Base-by-base conservation (phyloP, 2,113 vertebrate genomes). In the Spermophilus dauricus region DNA sequence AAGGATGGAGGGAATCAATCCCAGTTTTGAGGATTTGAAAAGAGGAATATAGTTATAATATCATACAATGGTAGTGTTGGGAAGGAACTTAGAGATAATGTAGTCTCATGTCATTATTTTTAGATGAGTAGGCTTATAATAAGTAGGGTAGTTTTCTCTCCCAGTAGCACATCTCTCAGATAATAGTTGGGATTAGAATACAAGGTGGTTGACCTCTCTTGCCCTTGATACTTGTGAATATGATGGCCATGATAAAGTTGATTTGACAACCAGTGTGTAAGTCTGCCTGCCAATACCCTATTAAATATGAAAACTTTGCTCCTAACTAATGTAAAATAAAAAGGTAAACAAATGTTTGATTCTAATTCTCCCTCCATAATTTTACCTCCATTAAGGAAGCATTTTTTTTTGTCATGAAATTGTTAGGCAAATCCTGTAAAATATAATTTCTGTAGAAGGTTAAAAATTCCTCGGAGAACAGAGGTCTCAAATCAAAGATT, bases 381-480 rank as follows among this genome's bases (percentile, higher is more conserved):
- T 8, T 87, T 81, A 69, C 0, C 24, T 92, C 3, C 32, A 28
- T 73, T 39, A 83, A 20, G 51, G 51, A 17, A 84, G 24, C 12
- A 30, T 89, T 84, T n/a, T 51, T 56, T 82, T 82, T 53, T 53
- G 11, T 51, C 18, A 3, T 53, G 45, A n/a, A 22, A 34, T 72
- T 48, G 70, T 2, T 5, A 2, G 86, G 18, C 22, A 93, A 5
- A 65, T 0, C 0, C 73, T 63, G 78, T 39, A 69, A 61, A 90
- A 95, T 24, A 42, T 58, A 63, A 70, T 70, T 83, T 87, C 42
- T 88, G n/a, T 76, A 39, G 69, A 96, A 45, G n/a, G 56, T n/a
- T 93, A 72, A 78, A 3, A 17, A 73, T 34, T 86, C 51, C n/a
- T 1, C 70, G 37, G 22, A 20, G 56, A 39, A 90, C 5, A 78